Conservation (phyloP, 92 coral and sea anemone genomes). For the Phymanthus crucifer region DNA sequence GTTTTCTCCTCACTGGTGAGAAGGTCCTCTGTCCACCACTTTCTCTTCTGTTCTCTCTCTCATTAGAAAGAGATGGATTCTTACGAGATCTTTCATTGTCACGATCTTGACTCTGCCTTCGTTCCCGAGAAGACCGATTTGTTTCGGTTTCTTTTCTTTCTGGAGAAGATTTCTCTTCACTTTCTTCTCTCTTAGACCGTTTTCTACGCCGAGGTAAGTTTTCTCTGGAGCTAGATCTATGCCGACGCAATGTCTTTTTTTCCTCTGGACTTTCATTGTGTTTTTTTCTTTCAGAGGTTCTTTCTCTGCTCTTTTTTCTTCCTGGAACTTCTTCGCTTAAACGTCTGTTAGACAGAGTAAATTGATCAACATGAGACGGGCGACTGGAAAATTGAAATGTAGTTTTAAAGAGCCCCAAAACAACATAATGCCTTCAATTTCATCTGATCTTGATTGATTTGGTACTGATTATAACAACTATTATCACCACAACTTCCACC, state of each 20-base stretch:
- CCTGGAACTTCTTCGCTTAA: conserved; percentile 21
- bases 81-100: neutral
- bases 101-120: neutral
- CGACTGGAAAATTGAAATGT: too few relatives aligned
- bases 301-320: conserved; percentile 5
- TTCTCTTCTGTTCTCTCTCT: neutral
- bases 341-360: conserved; percentile 1
- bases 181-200: conserved; percentile 29
- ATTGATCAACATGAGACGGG: neutral
- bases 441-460: too few relatives aligned
- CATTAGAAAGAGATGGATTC: neutral
- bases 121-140: neutral
- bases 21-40: too few relatives aligned
- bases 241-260: conserved; percentile 12
- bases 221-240: conserved; percentile 48
- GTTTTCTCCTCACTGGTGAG: neutral
- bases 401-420: too few relatives aligned
- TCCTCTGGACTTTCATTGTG: conserved; percentile 10
- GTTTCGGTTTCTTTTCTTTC: neutral
- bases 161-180: conserved; percentile 17
- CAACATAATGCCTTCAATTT: too few relatives aligned
- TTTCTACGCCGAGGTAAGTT: conserved; percentile 57
- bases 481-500: too few relatives aligned
- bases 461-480: too few relatives aligned
- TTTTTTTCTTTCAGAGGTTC: neutral